Evolutionary conservation across 2,888 invertebrate species (phyloP).

Genomic region (Nomada goodeniana): DNA sequence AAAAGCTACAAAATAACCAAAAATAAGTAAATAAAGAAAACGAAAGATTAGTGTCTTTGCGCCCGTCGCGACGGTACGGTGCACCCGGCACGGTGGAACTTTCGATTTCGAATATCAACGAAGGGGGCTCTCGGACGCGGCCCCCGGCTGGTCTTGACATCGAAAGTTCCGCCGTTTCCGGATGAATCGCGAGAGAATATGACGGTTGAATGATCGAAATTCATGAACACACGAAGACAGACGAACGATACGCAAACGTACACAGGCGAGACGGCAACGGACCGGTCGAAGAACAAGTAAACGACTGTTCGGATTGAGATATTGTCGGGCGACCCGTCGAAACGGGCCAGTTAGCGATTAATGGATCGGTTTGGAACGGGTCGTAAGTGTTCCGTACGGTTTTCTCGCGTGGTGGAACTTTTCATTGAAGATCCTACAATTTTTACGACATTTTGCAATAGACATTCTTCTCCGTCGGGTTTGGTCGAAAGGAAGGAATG

Average conservation of each 20-base stretch:
- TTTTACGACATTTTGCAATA: background rate
- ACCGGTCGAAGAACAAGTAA: background rate
- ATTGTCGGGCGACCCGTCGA: background rate
- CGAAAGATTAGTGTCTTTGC: conserved; percentile 58
- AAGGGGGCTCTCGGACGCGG: conserved; percentile 62
- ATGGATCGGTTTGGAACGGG: background rate
- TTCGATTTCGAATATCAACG: conserved; percentile 56
- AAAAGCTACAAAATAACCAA: background rate
- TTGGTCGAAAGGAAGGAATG: no score
- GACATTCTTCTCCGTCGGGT: background rate
- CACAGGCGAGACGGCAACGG: background rate
- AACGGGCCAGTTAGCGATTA: background rate
- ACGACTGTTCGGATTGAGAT: background rate
- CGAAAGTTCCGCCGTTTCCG: conserved; percentile 58
- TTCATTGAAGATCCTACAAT: conserved; percentile 26
- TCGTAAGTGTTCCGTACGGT: background rate
- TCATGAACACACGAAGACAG: conserved; percentile 1
- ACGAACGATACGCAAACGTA: no score
- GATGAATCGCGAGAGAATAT: background rate
- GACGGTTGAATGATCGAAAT: conserved; percentile 33
- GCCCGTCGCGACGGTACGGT: conserved; percentile 61
- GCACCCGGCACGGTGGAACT: conserved; percentile 66
- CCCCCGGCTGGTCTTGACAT: conserved; percentile 45
- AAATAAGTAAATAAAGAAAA: conserved; percentile 25
- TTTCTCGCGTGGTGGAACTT: conserved; percentile 43